Evolutionary conservation across 2,888 invertebrate genomes (phyloP).

Genomic region (Drosophila colorata): DNA sequence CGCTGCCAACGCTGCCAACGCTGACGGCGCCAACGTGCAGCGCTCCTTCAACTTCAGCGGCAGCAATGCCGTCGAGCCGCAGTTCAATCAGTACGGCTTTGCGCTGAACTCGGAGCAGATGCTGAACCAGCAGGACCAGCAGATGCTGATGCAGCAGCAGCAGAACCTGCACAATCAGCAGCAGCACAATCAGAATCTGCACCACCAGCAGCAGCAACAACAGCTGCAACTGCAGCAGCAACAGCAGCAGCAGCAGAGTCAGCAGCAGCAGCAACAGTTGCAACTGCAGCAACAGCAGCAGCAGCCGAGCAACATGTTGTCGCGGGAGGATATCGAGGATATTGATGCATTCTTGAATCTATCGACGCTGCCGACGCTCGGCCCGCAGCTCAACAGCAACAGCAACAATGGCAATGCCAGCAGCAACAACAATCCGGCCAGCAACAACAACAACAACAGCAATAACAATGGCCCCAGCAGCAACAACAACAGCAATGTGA

Average conservation of each 20-base stretch:
- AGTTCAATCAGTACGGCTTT: constrained; percentile 83
- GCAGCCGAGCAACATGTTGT: constrained; percentile 60
- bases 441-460: constrained; percentile 23
- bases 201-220: constrained; percentile 56
- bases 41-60: constrained; percentile 64
- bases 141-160: constrained; percentile 78
- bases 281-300: constrained; percentile 53
- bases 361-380: constrained; percentile 77
- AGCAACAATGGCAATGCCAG: constrained; percentile 3
- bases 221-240: constrained; percentile 51
- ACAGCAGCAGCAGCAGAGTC: constrained; percentile 59
- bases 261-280: constrained; percentile 66
- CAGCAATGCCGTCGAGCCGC: constrained; percentile 75
- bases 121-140: constrained; percentile 77
- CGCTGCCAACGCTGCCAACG: constrained; percentile 14
- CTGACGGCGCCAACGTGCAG: constrained; percentile 42
- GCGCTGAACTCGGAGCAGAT: constrained; percentile 80
- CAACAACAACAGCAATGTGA: constrained; percentile 41
- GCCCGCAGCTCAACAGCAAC: constrained; percentile 35
- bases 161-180: constrained; percentile 74
- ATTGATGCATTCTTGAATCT: constrained; percentile 83
- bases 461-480: not conserved
- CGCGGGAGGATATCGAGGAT: constrained; percentile 81
- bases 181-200: constrained; percentile 69
- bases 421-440: constrained; percentile 33